Percentiles rank a stretch among this genome's conserved stretches.
Evolutionary conservation across 53 echinoderm and acorn worm genomes (phyloP).

Genomic region (Temnopleurus reevesii): DNA sequence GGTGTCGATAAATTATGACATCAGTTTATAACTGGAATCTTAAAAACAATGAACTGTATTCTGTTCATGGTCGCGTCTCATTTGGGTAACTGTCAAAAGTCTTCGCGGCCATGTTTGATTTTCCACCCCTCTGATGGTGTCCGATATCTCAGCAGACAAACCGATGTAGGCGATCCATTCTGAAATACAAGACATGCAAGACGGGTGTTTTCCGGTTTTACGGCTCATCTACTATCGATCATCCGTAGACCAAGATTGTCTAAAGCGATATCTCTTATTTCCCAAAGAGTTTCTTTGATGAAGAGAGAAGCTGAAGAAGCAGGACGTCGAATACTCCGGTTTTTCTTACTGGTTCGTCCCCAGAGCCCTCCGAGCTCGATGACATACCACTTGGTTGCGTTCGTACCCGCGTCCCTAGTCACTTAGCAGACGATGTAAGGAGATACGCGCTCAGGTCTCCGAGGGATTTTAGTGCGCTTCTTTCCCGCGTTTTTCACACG

Average conservation of each 20-base stretch:
- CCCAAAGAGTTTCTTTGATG: constrained; percentile 1
- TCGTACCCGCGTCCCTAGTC: neutral
- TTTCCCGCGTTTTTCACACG: constrained; percentile 50
- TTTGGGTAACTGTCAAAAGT: too few species aligned
- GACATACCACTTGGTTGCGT: constrained; percentile 47
- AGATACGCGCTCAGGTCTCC: constrained; percentile 28
- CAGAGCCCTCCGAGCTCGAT: neutral
- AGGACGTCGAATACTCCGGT: neutral
- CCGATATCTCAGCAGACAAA: neutral
- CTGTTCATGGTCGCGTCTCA: too few species aligned
- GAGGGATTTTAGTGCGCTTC: constrained; percentile 30
- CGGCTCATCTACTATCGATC: constrained; percentile 49
- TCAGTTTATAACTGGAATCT: too few species aligned
- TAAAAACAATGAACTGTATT: too few species aligned
- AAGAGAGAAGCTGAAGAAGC: neutral
- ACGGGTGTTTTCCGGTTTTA: constrained; percentile 51
- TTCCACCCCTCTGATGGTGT: constrained; percentile 12
- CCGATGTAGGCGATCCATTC: neutral
- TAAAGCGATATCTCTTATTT: constrained; percentile 39
- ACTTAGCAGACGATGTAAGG: constrained; percentile 41
- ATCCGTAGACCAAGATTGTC: constrained; percentile 41
- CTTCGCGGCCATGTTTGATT: neutral
- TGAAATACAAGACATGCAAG: constrained; percentile 23
- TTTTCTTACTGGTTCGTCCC: neutral
- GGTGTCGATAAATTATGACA: too few species aligned